Evolutionary conservation across 2,888 invertebrate genomes (phyloP).

Genomic region (Uloborus plumipes): DNA sequence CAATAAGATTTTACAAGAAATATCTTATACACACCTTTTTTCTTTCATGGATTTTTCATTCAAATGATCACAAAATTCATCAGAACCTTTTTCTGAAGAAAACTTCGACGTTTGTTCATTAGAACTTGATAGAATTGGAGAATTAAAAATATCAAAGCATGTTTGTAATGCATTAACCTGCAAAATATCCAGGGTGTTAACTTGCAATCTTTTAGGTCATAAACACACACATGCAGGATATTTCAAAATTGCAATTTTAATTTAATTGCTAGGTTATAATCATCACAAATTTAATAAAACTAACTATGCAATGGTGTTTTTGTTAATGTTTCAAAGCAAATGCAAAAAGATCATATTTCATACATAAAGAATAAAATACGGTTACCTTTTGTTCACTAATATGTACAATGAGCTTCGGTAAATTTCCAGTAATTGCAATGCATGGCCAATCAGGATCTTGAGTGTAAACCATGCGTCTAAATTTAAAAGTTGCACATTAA

Average conservation of each 20-base stretch:
- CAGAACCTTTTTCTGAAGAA: conserved; percentile 13
- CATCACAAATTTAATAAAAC: neutral
- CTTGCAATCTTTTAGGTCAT: neutral
- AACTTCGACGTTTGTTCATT: neutral
- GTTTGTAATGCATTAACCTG: conserved; percentile 60
- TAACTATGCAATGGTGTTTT: neutral
- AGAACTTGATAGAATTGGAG: conserved; percentile 28
- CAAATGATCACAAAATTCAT: conserved; percentile 21
- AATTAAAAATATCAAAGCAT: conserved; percentile 53
- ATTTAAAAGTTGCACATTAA: neutral
- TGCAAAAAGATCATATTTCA: neutral
- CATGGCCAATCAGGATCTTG: conserved; percentile 78
- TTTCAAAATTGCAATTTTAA: no score
- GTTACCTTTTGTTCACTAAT: conserved; percentile 89
- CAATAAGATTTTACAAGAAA: neutral
- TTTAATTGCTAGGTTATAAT: no score
- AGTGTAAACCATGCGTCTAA: conserved; percentile 63
- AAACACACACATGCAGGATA: no score
- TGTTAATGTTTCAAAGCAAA: neutral
- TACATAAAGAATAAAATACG: neutral
- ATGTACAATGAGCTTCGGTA: conserved; percentile 89
- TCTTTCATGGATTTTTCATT: conserved; percentile 37
- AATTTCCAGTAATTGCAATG: conserved; percentile 84
- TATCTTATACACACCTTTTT: conserved; percentile 28
- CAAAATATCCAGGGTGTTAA: conserved; percentile 9